Evolutionary conservation across 2,113 vertebrate species (phyloP), one percentile per base, ranked within the genome.

Genomic region (Tricholaema leucomelas): DNA sequence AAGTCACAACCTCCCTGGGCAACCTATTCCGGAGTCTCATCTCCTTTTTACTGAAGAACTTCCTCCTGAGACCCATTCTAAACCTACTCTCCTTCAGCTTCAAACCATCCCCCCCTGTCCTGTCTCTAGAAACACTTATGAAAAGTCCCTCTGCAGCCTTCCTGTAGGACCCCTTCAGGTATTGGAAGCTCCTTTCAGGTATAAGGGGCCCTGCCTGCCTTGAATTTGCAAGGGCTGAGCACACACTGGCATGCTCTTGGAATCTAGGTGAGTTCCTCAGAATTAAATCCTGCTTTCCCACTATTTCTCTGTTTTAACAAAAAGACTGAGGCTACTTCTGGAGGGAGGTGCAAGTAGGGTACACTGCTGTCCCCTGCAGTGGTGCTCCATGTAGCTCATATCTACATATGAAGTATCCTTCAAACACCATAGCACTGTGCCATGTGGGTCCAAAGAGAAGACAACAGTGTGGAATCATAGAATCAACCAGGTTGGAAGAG

Each of bases 241-340:
- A 27, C 23, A 27, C 4, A 1, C 6, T 48, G 21, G 12, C 12
- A 3, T 8, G 15, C 42, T 69, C 18, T 54, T 73, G 20, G 58
- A 65, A 78, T 55, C 7, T 7, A 48, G 15, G 48, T 14, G 25
- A 5, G 8, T 35, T 60, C 48, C 61, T 67, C 36, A 88, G 25
- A 71, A 46, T 27, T 2, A 63, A 69, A 76, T 54, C 38, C 14
- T 69, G 8, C 38, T 75, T 91, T 70, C 58, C 92, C 30, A 9
- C 8, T 20, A 9, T n/a, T 55, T 38, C n/a, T 54, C 15, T 55
- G 40, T 83, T 54, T 90, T 66, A 77, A 64, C 31, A n/a, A n/a
- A 67, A 69, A 56, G 67, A 4, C 33, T 1, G 0, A 58, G 27
- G 12, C 5, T 0, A n/a, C n/a, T n/a, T n/a, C n/a, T 65, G 30